Conservation (phyloP, 2,113 vertebrate species). For the Tapirus terrestris region DNA sequence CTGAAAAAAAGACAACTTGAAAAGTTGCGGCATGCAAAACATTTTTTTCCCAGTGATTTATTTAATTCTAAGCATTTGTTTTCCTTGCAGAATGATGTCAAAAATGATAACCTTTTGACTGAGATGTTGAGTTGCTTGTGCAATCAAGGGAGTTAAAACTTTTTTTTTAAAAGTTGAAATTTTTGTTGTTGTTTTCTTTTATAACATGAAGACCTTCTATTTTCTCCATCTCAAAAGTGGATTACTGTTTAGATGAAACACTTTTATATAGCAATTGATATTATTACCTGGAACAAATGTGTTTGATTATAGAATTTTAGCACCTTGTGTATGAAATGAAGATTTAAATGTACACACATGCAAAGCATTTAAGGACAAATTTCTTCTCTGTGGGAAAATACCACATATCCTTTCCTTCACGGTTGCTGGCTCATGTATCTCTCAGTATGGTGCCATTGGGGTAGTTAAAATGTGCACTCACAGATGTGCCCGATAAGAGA, state of each 20-base stretch:
- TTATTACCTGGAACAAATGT: constrained; percentile 55
- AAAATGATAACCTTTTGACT: too few relatives aligned
- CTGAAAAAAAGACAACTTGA: too few relatives aligned
- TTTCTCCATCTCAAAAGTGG: constrained; percentile 7
- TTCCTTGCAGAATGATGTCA: too few relatives aligned
- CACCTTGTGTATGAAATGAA: constrained; percentile 74
- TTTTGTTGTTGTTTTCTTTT: neutral
- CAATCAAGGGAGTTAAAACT: too few relatives aligned
- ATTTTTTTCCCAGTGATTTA: too few relatives aligned
- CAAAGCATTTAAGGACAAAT: constrained; percentile 34
- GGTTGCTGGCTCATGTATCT: neutral
- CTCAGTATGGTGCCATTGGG: accelerated
- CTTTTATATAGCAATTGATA: constrained; percentile 67
- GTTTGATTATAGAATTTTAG: constrained; percentile 70
- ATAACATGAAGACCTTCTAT: neutral
- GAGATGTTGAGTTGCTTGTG: too few relatives aligned
- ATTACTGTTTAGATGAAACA: constrained; percentile 57
- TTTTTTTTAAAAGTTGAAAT: too few relatives aligned
- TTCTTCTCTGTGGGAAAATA: neutral
- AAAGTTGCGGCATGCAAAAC: too few relatives aligned
- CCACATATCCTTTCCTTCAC: accelerated
- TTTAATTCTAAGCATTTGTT: too few relatives aligned
- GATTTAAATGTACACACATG: constrained; percentile 33
- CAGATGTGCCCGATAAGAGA: neutral
- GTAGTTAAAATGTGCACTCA: neutral